Evolutionary conservation across 2,888 invertebrate genomes (phyloP).

Genomic region (Pollenia angustigena): DNA sequence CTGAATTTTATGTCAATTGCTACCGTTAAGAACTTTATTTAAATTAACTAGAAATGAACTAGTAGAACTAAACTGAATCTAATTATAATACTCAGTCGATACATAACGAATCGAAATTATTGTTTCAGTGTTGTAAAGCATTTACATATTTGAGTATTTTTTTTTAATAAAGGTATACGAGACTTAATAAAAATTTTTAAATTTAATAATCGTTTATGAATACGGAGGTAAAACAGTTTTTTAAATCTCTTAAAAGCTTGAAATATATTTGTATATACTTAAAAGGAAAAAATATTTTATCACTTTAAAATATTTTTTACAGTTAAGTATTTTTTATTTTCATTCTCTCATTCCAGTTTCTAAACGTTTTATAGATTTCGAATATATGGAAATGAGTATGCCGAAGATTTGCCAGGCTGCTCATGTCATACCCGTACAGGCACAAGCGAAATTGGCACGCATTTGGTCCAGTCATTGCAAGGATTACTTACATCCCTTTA

Average conservation of each 20-base stretch:
- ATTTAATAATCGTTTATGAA: too few relatives aligned
- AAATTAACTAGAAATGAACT: too few relatives aligned
- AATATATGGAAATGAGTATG: slow-evolving; percentile 92
- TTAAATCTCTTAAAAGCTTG: neutral
- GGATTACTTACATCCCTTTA: slow-evolving; percentile 87
- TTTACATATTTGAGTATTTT: too few relatives aligned
- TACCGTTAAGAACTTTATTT: too few relatives aligned
- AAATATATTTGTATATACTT: neutral
- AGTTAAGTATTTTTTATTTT: neutral
- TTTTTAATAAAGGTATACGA: too few relatives aligned
- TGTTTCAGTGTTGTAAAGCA: too few relatives aligned
- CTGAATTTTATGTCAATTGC: too few relatives aligned
- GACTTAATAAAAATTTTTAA: too few relatives aligned
- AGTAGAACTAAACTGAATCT: too few relatives aligned
- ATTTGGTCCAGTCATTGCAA: slow-evolving; percentile 91
- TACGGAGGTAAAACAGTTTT: too few relatives aligned
- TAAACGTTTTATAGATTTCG: slow-evolving; percentile 87
- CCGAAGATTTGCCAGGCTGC: slow-evolving; percentile 92
- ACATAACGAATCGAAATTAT: too few relatives aligned
- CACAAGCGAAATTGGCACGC: slow-evolving; percentile 91
- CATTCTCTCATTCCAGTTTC: slow-evolving; percentile 72
- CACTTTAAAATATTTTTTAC: slow-evolving; percentile 5
- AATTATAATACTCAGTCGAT: too few relatives aligned
- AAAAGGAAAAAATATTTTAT: neutral
- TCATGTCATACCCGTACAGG: slow-evolving; percentile 88